Evolutionary conservation across 2,888 invertebrate species (phyloP).

Genomic region (Neoaliturus tenellus): DNA sequence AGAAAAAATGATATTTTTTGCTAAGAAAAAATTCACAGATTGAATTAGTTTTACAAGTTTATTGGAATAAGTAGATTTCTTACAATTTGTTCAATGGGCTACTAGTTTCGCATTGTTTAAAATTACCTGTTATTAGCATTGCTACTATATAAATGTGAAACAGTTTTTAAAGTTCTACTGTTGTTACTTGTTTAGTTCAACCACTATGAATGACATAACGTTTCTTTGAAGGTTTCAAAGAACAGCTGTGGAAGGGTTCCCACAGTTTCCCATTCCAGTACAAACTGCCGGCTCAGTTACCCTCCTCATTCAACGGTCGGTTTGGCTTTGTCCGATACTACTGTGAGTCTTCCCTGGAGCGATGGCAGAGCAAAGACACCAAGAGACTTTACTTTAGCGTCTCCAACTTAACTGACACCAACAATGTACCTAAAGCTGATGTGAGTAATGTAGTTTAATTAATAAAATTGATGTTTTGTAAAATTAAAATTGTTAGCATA

Average conservation of each 20-base stretch:
- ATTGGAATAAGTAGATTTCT: too few species aligned
- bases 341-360: slow-evolving; percentile 68
- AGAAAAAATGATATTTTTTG: too few species aligned
- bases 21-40: too few species aligned
- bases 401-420: slow-evolving; percentile 67
- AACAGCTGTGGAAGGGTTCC: slow-evolving; percentile 66
- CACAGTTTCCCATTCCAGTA: slow-evolving; percentile 67
- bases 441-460: slow-evolving; percentile 61
- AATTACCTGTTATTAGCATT: too few species aligned
- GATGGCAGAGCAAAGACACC: slow-evolving; percentile 66
- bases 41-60: too few species aligned
- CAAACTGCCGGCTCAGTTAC: slow-evolving; percentile 67
- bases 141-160: too few species aligned
- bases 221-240: slow-evolving; percentile 65
- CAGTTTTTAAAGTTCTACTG: too few species aligned
- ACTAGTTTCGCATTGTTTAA: too few species aligned
- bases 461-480: too few species aligned
- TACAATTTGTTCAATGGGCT: too few species aligned
- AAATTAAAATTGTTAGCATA: neutral
- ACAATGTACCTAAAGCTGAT: slow-evolving; percentile 68
- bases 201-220: too few species aligned
- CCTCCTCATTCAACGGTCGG: slow-evolving; percentile 67
- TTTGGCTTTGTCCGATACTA: slow-evolving; percentile 69
- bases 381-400: slow-evolving; percentile 67
- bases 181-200: too few species aligned